Conservation (phyloP, 2,888 invertebrate genomes). For the Trichacis sp. region DNA sequence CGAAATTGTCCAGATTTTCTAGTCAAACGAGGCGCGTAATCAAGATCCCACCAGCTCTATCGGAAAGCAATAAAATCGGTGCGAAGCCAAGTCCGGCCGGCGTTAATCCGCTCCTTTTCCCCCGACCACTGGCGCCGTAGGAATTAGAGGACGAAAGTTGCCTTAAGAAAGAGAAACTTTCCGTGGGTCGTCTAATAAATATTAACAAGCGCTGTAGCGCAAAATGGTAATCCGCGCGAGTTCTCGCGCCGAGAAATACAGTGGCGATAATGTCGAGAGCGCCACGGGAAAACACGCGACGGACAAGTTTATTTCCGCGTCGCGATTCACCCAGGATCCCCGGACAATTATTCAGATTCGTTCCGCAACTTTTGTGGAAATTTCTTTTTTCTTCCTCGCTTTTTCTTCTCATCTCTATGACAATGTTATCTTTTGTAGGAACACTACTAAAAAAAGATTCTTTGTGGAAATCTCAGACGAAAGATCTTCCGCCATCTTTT, state of each 20-base stretch:
- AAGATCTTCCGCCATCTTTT: no score
- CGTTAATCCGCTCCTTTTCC: constrained; percentile 14
- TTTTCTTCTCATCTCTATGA: no score
- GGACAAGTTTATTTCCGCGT: background rate
- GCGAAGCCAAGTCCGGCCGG: constrained; percentile 13
- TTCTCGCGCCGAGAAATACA: constrained; percentile 43
- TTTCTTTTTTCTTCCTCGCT: no score
- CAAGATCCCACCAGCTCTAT: constrained; percentile 6
- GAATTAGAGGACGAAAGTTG: constrained; percentile 57
- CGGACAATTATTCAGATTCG: background rate
- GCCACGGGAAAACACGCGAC: constrained; percentile 13
- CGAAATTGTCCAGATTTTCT: background rate
- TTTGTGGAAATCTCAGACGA: no score
- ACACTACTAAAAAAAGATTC: no score
- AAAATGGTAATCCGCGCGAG: constrained; percentile 62
- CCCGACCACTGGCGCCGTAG: background rate
- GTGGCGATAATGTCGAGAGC: background rate
- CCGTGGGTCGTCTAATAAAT: constrained; percentile 60
- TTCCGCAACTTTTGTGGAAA: background rate
- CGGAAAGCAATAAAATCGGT: constrained; percentile 26
- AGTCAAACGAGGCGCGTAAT: background rate
- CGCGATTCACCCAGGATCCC: background rate
- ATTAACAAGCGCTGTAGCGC: constrained; percentile 61
- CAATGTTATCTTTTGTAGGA: constrained; percentile 20
- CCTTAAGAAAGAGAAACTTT: constrained; percentile 39